Conservation (phyloP, 2,888 invertebrate genomes). For the Himalopsyche kuldschensis region DNA sequence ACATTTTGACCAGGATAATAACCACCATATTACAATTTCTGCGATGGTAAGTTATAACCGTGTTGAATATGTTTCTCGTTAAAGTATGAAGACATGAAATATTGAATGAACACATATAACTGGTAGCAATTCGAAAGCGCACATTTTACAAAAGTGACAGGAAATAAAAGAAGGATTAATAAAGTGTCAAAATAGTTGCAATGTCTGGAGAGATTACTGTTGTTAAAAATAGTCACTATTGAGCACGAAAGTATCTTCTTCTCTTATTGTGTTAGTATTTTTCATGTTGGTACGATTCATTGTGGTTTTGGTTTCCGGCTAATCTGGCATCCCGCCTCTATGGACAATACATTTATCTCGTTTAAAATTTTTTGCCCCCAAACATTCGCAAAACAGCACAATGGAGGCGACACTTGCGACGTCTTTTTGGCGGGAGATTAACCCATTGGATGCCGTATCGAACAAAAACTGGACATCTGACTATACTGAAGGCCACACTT, state of each 20-base stretch:
- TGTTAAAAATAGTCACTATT: neutral
- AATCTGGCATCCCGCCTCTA: neutral
- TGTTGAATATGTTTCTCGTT: too few relatives aligned
- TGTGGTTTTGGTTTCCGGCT: neutral
- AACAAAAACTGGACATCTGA: neutral
- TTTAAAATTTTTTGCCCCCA: constrained; percentile 7
- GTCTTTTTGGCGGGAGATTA: constrained; percentile 12
- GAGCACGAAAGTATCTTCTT: neutral
- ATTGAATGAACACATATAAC: too few relatives aligned
- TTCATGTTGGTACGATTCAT: neutral
- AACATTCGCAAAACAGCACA: constrained; percentile 4
- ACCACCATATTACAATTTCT: too few relatives aligned
- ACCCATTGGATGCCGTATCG: neutral
- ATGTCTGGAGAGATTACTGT: too few relatives aligned
- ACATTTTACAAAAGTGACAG: too few relatives aligned
- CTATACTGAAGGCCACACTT: too few relatives aligned
- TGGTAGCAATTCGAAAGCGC: too few relatives aligned
- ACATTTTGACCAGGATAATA: too few relatives aligned
- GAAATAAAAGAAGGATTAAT: too few relatives aligned
- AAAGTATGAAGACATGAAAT: too few relatives aligned
- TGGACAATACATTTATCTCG: constrained; percentile 24
- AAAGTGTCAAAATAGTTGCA: too few relatives aligned
- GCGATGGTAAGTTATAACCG: too few relatives aligned
- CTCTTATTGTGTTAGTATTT: neutral
- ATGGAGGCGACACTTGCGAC: constrained; percentile 2